Base-by-base conservation (phyloP, 1,140 invertebrate species). In the Nymphalis io region DNA sequence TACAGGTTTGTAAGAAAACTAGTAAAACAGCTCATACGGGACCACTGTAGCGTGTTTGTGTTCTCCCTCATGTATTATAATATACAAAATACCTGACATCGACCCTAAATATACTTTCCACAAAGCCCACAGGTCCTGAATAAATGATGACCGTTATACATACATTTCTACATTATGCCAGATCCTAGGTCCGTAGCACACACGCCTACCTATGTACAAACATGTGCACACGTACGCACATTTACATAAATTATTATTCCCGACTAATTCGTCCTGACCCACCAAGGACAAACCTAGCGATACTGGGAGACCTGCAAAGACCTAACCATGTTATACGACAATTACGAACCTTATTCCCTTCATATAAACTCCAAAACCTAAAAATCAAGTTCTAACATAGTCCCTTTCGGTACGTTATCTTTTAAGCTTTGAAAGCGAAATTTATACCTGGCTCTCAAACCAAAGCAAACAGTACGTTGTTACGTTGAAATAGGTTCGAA, bases 201-300 rank as follows among this genome's bases (percentile, higher is more conserved):
- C 75, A 82, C 76, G 69, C 76, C 73, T 67, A 63, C 39, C 40
- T 57, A 63, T 59, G 59, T 71, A 70, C 59, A 63, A 60, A 73
- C 72, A 72, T 82, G 74, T 82, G 76, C 75, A 87, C 75, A 84
- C 82, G 71, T 78, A 78, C 71, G 63, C 73, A 86, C 81, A 91
- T 91, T 88, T 89, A 89, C 87, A 90, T 91, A 87, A 89, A 89
- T 91, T 91, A 89, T 91, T 87, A 89, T 88, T 89, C 86, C 82
- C 81, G 80, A 83, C 87, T 89, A 91, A 89, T 91, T 91, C 87
- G 85, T 87, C 84, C 85, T 87, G 81, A 81, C 79, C 84, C 81
- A 76, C 83, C 88, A 89, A 89, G 87, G 87, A 88, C 87, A 81
- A 76, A 78, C 77, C 76, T 79, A 82, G 80, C 73, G 63, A 75